Evolutionary conservation across 2,888 invertebrate species (phyloP), one percentile per base, ranked within the genome.

Genomic region (Merodon equestris): DNA sequence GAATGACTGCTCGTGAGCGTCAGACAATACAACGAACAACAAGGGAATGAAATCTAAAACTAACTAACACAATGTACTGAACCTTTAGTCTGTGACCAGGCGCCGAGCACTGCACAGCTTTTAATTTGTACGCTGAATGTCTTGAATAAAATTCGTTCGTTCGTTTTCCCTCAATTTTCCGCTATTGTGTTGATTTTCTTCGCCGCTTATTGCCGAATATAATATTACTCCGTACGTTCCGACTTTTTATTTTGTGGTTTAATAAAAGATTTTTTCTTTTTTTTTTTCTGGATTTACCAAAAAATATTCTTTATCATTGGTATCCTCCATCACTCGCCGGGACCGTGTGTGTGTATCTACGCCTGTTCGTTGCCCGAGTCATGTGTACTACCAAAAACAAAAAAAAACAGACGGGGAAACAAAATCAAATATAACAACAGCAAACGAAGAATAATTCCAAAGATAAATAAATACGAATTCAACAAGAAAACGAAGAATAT

Each of bases 31-130:
- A 27, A 27, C 27, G 27, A 27, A 27, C 27, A 7, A 27, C 27
- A 7, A 27, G 27, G 27, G 27, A 27, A 27, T 27, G 27, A 27
- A 27, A 27, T 27, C 72, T 61, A 72, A 76, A 71, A 53, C 54
- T 63, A 64, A 77, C 72, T 17, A 77, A 72, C 72, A 67, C 61
- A 72, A 66, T 45, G 27, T 57, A 72, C 56, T 17, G 47, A 56
- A 51, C 44, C 66, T 79, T 84, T 83, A 85, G 85, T 85, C 84
- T 84, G 84, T 84, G 84, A 84, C 84, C 84, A 85, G 84, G 84
- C 85, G 84, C 83, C 83, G 84, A 85, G 84, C 83, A 84, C 83
- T 84, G 84, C 84, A 84, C 84, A 84, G 84, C 82, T 50, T 82
- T 83, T 84, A 27, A 36, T 83, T 82, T 76, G 53, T 27, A 56